Conservation (phyloP, 2,797 vertebrate species). For the Enteromius treurensis region DNA sequence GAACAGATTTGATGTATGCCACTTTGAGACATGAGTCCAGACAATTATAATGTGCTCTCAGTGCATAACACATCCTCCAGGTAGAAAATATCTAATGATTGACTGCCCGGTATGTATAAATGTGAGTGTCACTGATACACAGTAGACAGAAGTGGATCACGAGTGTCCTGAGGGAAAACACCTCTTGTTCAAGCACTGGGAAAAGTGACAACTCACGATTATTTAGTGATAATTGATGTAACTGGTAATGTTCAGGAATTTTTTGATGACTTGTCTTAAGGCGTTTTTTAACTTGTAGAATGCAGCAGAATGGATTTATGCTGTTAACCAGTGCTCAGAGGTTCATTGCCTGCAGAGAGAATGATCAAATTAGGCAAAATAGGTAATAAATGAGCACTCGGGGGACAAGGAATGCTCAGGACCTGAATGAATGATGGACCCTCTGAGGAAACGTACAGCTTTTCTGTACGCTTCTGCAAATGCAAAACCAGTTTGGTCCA, state of each 20-base stretch:
- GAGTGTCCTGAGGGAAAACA: conserved; percentile 7
- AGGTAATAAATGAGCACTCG: conserved; percentile 3
- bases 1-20: background rate
- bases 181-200: conserved; percentile 1
- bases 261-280: conserved; percentile 3
- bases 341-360: no score
- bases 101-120: background rate
- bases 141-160: conserved; percentile 25
- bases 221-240: conserved; percentile 13
- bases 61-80: conserved; percentile 1
- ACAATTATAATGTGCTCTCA: conserved; percentile 10
- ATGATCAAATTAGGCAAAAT: conserved; percentile 12
- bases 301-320: background rate
- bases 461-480: background rate
- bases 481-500: background rate
- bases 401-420: conserved; percentile 4
- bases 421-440: background rate
- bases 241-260: background rate
- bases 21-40: conserved; percentile 7
- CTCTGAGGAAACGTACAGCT: background rate
- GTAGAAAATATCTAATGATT: conserved; percentile 1
- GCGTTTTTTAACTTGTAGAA: background rate
- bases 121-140: background rate
- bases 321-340: background rate
- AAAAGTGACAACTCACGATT: conserved; percentile 11